Percentiles rank a stretch among this genome's conserved stretches.
Conservation (phyloP, 37 sponge, comb jelly and placozoan genomes). For the Ianthella basta region DNA sequence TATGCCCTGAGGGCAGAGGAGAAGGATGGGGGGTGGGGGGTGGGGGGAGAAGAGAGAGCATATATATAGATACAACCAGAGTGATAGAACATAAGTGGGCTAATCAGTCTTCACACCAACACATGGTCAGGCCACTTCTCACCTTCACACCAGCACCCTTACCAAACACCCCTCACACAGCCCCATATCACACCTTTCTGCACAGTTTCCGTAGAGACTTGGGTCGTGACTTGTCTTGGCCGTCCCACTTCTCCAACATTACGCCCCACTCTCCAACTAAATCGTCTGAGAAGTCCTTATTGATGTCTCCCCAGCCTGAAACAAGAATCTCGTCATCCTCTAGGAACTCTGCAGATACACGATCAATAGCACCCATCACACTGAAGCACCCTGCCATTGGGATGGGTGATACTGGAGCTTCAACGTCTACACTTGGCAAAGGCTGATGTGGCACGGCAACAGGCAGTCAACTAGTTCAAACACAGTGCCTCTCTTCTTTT, state of each 20-base stretch:
- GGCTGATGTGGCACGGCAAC: too few species aligned
- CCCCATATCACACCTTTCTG: slow-evolving; percentile 60
- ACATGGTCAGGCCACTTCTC: slow-evolving; percentile 19
- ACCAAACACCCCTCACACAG: background rate
- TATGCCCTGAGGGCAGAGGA: slow-evolving; percentile 62
- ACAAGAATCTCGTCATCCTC: slow-evolving; percentile 75
- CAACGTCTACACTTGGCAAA: too few species aligned
- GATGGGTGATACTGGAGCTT: too few species aligned
- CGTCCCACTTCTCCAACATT: slow-evolving; percentile 79
- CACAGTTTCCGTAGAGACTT: slow-evolving; percentile 76
- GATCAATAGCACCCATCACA: background rate
- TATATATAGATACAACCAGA: background rate
- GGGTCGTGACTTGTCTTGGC: slow-evolving; percentile 72
- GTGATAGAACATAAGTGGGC: too few species aligned
- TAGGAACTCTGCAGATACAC: background rate
- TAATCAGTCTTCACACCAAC: background rate
- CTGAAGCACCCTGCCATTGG: too few species aligned
- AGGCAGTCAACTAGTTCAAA: too few species aligned
- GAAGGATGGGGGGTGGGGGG: background rate
- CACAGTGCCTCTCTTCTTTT: too few species aligned
- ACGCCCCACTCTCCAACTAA: slow-evolving; percentile 73
- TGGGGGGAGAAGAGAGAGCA: background rate
- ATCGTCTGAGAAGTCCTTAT: slow-evolving; percentile 70
- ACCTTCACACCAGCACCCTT: background rate
- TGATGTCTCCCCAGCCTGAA: slow-evolving; percentile 82